Conservation (phyloP, 2,888 invertebrate species). For the Megaustenia siamemsis region DNA sequence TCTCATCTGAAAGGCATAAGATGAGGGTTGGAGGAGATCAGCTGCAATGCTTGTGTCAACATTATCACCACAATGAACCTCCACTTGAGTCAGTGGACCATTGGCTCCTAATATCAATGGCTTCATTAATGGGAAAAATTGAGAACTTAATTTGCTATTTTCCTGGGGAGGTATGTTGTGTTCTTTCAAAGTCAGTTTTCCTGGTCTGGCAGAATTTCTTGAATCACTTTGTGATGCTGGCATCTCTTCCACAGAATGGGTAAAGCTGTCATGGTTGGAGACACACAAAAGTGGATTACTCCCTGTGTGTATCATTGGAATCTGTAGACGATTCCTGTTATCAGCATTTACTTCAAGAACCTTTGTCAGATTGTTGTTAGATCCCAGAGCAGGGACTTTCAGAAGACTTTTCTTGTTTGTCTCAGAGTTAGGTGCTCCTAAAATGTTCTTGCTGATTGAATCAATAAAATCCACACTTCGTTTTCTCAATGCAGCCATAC, state of each 20-base stretch:
- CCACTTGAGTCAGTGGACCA: conserved; percentile 61
- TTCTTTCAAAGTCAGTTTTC: conserved; percentile 67
- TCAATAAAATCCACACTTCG: conserved; percentile 38
- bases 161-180: conserved; percentile 59
- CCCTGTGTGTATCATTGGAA: conserved; percentile 34
- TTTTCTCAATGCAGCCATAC: conserved; percentile 15
- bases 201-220: conserved; percentile 62
- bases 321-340: conserved; percentile 19
- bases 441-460: background rate
- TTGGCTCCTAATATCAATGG: conserved; percentile 49
- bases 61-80: conserved; percentile 67
- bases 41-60: conserved; percentile 71
- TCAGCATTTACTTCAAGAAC: conserved; percentile 13
- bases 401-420: conserved; percentile 27
- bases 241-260: background rate
- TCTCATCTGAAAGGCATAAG: background rate
- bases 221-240: background rate
- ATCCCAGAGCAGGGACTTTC: conserved; percentile 37
- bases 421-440: conserved; percentile 26
- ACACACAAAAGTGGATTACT: conserved; percentile 24
- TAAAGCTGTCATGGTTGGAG: background rate
- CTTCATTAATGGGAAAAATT: conserved; percentile 13
- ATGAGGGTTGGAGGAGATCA: conserved; percentile 51
- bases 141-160: conserved; percentile 25
- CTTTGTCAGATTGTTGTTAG: conserved; percentile 29